Base-by-base conservation (phyloP, 2,113 vertebrate species). In the Macaca nemestrina region DNA sequence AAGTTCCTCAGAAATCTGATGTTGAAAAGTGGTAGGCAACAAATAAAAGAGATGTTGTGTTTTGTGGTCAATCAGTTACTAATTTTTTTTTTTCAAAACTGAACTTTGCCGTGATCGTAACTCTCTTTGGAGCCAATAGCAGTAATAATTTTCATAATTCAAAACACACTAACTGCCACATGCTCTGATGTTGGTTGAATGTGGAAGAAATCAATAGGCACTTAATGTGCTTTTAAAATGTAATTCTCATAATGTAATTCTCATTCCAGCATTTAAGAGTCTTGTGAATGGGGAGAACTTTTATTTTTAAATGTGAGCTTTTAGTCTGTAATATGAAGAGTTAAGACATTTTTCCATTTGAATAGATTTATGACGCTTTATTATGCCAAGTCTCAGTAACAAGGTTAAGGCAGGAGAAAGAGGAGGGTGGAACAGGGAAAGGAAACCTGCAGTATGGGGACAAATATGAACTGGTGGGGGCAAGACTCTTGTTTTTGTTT, bases 141-240 rank as follows among this genome's bases (percentile, higher is more conserved):
- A 92, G 67, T 83, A 90, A 79, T 45, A 68, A 83, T 27, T 11
- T 64, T 59, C 57, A 18, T 12, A 82, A 55, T 64, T 94, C 40
- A 89, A 57, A 97, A 86, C 75, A 18, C 73, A 81, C 67, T 48
- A 94, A 43, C 88, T 43, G 4, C 35, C n/a, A 25, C 75, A 73
- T 48, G 59, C 38, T 45, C 8, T 35, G 55, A 30, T 79, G 80
- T 81, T 90, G 92, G 23, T 55, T 94, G 59, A 82, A 38, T 30
- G n/a, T 67, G 45, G 52, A 79, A 80, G 61, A 92, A 88, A 96
- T 93, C 86, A 92, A 48, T 85, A 81, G 81, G 55, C 11, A 38
- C 23, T 94, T 92, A 55, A 45, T 61, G 30, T 35, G 48, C 64
- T 95, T 89, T 93, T 86, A 45, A 88, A 68, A 88, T 97, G 89